Base-by-base conservation (phyloP, 2,113 vertebrate species). In the Martes martes region DNA sequence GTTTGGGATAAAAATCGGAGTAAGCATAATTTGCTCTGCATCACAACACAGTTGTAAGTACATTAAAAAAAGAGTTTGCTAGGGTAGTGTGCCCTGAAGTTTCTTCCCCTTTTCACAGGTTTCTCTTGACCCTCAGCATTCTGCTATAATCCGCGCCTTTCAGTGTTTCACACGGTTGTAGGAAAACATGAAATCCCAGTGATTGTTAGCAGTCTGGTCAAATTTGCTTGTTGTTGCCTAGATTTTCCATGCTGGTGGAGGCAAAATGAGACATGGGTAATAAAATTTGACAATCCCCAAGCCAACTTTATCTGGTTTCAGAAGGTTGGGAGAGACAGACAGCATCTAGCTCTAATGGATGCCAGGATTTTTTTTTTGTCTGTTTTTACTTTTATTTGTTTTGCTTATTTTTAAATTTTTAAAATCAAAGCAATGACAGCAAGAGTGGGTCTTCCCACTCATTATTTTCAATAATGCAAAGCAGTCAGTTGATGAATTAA, bases 241-340 rank as follows among this genome's bases (percentile, higher is more conserved):
- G 26, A 39, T 65, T 59, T 92, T 78, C 79, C 83, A 59, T 23
- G 73, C 26, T 14, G 1, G 14, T 2, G 19, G 73, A 78, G 71
- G 28, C 80, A 81, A 55, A 59, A 92, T 82, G 82, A 45, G 79
- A 69, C 45, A 47, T 11, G 65, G 73, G 4, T 71, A 36, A 89
- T 52, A 69, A 50, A 63, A 50, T 80, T 52, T 61, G 92, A 81
- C 59, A 50, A 93, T 16, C 18, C 21, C 31, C n/a, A 88, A 69
- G 69, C 65, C 65, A 85, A 14, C 67, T 65, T 31, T 42, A 33
- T 26, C 23, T 45, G 67, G 74, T 6, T 6, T 6, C 0, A 1
- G 55, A 52, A 86, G 79, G 61, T 89, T 93, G 90, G 65, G 28
- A 73, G 59, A 76, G 83, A 73, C 24, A 86, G 45, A 73, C n/a